Evolutionary conservation across 2,888 invertebrate genomes (phyloP), one percentile per base, ranked within the genome.

Genomic region (Neoitamus cyanurus): DNA sequence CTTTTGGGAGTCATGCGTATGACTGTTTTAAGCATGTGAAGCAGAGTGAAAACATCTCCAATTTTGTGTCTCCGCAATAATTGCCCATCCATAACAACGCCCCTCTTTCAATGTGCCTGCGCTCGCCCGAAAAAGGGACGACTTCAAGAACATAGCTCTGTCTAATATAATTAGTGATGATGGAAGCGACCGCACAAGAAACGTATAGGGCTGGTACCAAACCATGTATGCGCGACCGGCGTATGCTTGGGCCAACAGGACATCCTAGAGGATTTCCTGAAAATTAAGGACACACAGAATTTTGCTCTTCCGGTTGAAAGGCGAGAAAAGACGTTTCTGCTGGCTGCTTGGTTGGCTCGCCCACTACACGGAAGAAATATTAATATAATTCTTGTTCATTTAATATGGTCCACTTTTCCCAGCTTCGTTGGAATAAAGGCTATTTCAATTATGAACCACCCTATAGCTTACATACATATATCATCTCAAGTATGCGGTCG

Each of bases 61-160:
- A 78, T 34, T 78, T 58, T 78, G 78, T 78, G 30, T 78, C 58
- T 48, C 78, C 58, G 25, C 48, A 78, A 78, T 78, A 78, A 78
- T 78, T 78, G 78, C 58, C 46, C 78, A 78, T 78, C 58, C 78
- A 48, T 46, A 58, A 78, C 58, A 58, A 48, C 13, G 31, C 13
- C 30, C 34, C 20, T 13, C 46, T 9, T 20, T 36, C 2, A 4
- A 13, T n/a, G 37, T 30, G 30, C 2, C 28, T 70, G 70, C 13
- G 30, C 70, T 15, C 25, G 20, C 30, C n/a, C 36, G 9, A 9
- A 73, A 25, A 30, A 75, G 36, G 75, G 20, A 42, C 3, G 42
- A 75, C 20, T 75, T 75, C 25, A 25, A 75, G 37, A 75, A 34
- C 36, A 75, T 25, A 42, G 42, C 75, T 37, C 15, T 37, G 15